Percentiles rank a stretch among this genome's conserved stretches.
These are phyloP conservation scores for Nothocercus nigrocapillus DNA, from an alignment of 2,113 vertebrate species.

Conservation along the genomic window DNA sequence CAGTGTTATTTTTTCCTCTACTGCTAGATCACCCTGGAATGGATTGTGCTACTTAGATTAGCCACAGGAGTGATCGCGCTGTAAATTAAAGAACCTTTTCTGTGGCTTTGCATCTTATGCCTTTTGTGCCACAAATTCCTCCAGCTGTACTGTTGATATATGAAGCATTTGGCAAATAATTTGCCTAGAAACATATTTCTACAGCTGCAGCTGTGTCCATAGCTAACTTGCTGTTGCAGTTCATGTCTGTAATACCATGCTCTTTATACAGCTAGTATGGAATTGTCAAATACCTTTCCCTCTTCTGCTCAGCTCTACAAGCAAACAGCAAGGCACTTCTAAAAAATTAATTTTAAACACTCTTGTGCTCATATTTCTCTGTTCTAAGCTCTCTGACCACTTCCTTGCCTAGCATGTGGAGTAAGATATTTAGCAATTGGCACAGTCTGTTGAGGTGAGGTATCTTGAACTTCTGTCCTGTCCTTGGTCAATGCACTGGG, in stretches of 20 bases:
- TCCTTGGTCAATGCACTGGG: not conserved
- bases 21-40: slow-evolving; percentile 34
- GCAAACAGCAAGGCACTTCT: not conserved
- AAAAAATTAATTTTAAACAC: not conserved
- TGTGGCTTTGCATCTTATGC: slow-evolving; percentile 15
- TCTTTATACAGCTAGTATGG: not conserved
- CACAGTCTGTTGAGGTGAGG: not conserved
- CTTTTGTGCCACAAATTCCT: slow-evolving; percentile 20
- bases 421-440: not conserved
- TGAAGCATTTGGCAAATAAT: slow-evolving; percentile 17
- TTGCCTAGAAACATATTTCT: slow-evolving; percentile 28
- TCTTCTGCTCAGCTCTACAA: not conserved
- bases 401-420: not conserved
- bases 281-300: not conserved
- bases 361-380: not conserved
- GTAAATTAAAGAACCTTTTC: slow-evolving; percentile 61
- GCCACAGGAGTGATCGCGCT: slow-evolving; percentile 48
- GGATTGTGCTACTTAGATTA: slow-evolving; percentile 31
- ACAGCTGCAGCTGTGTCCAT: not conserved
- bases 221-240: slow-evolving; percentile 21
- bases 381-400: not conserved
- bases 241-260: not conserved
- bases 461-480: not conserved
- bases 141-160: slow-evolving; percentile 9
- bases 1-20: slow-evolving; percentile 39